Conservation (phyloP, 64 coral and sea anemone genomes). For the Trachythela sp. region DNA sequence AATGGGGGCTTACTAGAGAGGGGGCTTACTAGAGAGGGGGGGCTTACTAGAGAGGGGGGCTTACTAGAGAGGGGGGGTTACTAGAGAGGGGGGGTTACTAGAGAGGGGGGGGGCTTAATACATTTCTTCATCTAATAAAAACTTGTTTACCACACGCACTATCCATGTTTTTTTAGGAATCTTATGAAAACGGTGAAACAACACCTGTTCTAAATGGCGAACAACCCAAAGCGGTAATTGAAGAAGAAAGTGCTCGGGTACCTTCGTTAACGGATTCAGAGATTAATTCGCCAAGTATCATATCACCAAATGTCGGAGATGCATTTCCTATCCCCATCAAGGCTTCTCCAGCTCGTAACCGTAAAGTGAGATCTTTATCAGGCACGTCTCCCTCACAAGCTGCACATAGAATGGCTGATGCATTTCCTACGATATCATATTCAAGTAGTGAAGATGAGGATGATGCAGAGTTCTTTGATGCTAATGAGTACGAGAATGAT, state of each 20-base stretch:
- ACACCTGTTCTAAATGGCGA: background rate
- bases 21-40: too few species aligned
- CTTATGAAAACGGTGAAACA: background rate
- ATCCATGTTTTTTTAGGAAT: background rate
- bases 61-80: too few species aligned
- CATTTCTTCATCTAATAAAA: too few species aligned
- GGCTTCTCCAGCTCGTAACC: background rate
- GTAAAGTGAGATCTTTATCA: slow-evolving; percentile 9
- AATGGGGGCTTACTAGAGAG: too few species aligned
- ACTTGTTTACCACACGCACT: too few species aligned
- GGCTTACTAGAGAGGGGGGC: too few species aligned
- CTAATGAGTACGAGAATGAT: slow-evolving; percentile 67
- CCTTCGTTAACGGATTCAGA: background rate
- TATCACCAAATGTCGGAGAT: background rate
- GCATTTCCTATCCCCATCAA: background rate
- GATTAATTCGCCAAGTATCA: background rate
- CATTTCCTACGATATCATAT: slow-evolving; percentile 70
- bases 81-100: too few species aligned
- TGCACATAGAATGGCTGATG: slow-evolving; percentile 5
- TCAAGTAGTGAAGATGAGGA: slow-evolving; percentile 97
- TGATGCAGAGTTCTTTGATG: slow-evolving; percentile 95
- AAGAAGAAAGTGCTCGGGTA: background rate
- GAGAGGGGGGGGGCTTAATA: too few species aligned
- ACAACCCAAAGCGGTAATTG: background rate
- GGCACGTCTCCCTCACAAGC: slow-evolving; percentile 21